Percentiles rank a stretch among this genome's conserved stretches.
These are phyloP conservation scores for Tenthredo scrophulariae DNA, from an alignment of 2,888 invertebrate genomes.

Conservation along the genomic window DNA sequence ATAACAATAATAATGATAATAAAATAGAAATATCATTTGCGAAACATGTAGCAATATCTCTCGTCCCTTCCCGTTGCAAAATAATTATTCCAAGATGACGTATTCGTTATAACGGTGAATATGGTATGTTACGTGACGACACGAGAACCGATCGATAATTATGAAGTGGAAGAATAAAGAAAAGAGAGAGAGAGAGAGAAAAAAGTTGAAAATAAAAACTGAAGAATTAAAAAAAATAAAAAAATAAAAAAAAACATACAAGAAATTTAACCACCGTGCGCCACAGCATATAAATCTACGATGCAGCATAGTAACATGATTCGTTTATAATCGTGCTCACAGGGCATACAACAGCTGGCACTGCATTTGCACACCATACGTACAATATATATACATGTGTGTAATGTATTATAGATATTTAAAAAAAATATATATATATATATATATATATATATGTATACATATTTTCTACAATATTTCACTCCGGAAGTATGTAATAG, in stretches of 20 bases:
- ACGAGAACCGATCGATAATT: constrained; percentile 18
- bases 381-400: not conserved
- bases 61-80: constrained; percentile 39
- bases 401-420: not conserved
- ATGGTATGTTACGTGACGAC: constrained; percentile 13
- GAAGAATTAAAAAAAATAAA: not conserved
- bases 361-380: constrained; percentile 65
- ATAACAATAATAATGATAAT: not conserved
- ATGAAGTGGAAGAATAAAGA: not conserved
- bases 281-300: constrained; percentile 51
- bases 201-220: not conserved
- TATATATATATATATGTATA: not conserved
- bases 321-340: constrained; percentile 67
- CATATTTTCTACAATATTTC: not conserved
- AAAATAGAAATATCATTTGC: not conserved
- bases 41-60: constrained; percentile 41
- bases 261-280: constrained; percentile 34
- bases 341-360: constrained; percentile 77
- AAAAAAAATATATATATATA: not conserved
- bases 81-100: not conserved
- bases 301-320: constrained; percentile 52
- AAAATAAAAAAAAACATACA: not conserved
- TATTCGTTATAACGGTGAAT: not conserved
- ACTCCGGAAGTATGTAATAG: not conserved
- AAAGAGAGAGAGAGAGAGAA: not conserved